Conservation (phyloP, 2,888 invertebrate genomes). For the Ormyrus labotus region DNA sequence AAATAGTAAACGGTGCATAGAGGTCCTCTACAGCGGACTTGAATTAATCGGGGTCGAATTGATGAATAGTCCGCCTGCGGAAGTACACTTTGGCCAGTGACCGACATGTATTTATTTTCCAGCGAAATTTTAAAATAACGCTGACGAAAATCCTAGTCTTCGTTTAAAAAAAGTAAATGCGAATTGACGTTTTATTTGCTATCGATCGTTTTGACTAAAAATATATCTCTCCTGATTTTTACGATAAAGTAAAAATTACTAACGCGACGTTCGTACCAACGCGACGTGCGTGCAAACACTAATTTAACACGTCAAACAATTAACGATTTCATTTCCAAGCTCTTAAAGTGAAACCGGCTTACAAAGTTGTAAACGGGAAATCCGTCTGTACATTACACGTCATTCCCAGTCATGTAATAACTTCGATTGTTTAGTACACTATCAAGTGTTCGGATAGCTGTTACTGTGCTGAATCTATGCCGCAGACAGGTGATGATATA, state of each 20-base stretch:
- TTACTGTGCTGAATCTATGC: too few species aligned
- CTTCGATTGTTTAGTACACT: slow-evolving; percentile 20
- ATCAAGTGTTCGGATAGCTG: neutral
- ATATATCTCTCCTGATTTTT: neutral
- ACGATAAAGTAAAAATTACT: too few species aligned
- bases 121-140: slow-evolving; percentile 15
- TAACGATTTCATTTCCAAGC: slow-evolving; percentile 20
- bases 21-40: slow-evolving; percentile 12
- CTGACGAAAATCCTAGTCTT: too few species aligned
- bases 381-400: slow-evolving; percentile 23
- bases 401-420: slow-evolving; percentile 30
- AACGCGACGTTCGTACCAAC: neutral
- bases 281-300: neutral
- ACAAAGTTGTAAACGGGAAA: slow-evolving; percentile 19
- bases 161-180: too few species aligned
- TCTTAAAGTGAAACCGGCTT: neutral
- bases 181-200: too few species aligned
- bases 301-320: neutral
- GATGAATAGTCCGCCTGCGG: neutral
- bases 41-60: slow-evolving; percentile 35
- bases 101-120: slow-evolving; percentile 37
- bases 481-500: too few species aligned
- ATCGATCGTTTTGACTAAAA: neutral
- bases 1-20: slow-evolving; percentile 9
- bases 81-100: neutral